Conservation (phyloP, 1,140 invertebrate species). For the Drosophila teissieri region DNA sequence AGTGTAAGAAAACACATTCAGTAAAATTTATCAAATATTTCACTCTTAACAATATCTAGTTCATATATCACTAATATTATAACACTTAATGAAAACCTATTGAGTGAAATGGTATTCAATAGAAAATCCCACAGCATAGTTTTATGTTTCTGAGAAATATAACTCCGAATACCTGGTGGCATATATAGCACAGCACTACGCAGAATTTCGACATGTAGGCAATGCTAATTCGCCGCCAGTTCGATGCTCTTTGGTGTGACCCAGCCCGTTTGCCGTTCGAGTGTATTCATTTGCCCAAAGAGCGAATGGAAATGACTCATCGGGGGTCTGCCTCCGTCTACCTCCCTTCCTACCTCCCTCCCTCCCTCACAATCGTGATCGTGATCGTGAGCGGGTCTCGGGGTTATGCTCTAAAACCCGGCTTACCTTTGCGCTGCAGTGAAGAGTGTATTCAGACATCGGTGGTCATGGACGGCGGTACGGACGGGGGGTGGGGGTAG, state of each 20-base stretch:
- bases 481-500: too few relatives aligned
- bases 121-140: not conserved
- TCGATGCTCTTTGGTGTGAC: conserved; percentile 13
- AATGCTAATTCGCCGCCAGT: conserved; percentile 3
- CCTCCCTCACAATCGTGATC: conserved; percentile 1
- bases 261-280: conserved; percentile 13
- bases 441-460: conserved; percentile 33
- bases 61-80: too few relatives aligned
- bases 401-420: conserved; percentile 52
- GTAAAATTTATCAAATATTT: not conserved
- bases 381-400: conserved; percentile 24
- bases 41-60: too few relatives aligned
- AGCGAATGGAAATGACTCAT: conserved; percentile 19
- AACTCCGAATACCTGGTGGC: not conserved
- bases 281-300: conserved; percentile 14
- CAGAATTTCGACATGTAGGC: conserved; percentile 4
- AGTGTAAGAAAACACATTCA: not conserved
- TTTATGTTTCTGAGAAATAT: not conserved
- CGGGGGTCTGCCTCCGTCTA: not conserved
- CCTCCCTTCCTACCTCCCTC: too few relatives aligned
- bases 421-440: conserved; percentile 41
- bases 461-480: not conserved
- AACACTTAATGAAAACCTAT: too few relatives aligned
- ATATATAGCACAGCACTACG: not conserved
- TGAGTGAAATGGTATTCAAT: too few relatives aligned